Evolutionary conservation across 23 tunicate genomes (phyloP), one percentile per base, ranked within the genome.

Genomic region (Phallusia fumigata): DNA sequence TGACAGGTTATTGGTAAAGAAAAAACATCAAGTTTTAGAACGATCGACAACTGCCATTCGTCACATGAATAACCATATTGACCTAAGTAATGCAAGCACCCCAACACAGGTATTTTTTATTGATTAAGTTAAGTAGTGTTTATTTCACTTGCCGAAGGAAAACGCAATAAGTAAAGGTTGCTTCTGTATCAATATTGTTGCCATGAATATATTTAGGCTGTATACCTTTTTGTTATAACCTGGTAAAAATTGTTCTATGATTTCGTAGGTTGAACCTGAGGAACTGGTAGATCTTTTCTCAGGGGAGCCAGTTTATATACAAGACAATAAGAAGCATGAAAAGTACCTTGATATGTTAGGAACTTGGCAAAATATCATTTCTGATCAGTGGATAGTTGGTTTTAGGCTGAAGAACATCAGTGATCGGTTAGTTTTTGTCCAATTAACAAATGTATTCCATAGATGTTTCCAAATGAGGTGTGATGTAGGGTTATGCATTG

Each of bases 331-430:
- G 18, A 13, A 33, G 16, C 52, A 11, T 19, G 30, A 36, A 77
- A 77, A 22, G 15, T 35, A 15, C 50, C 10, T 28, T 8, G 35
- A 35, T 6, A 16, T 77, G 0, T 16, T 26, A 0, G 24, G 33
- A 16, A 1, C 3, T 36, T 77, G 80, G 80, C 80, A 77, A 26
- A 36, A 36, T 22, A 77, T 45, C 10, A 6, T 77, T 77, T 40
- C 33, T 26, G 53, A 77, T 40, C 52, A 77, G 28, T 77, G 80
- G 80, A 35, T 77, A 31, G 53, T 77, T 35, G 80, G 80, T 6
- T 58, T 58, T 13, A 24, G 26, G 69, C 28, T 58, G 16, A 58
- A 58, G 16, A 58, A 58, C 69, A 6, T 2, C 69, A 58, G 69
- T 58, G 13, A 24, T 13, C 8, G 16, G 69, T 58, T 8, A 24